These are phyloP conservation scores for Megatriorchis doriae DNA, from an alignment of 2,113 vertebrate genomes.

Conservation along the genomic window DNA sequence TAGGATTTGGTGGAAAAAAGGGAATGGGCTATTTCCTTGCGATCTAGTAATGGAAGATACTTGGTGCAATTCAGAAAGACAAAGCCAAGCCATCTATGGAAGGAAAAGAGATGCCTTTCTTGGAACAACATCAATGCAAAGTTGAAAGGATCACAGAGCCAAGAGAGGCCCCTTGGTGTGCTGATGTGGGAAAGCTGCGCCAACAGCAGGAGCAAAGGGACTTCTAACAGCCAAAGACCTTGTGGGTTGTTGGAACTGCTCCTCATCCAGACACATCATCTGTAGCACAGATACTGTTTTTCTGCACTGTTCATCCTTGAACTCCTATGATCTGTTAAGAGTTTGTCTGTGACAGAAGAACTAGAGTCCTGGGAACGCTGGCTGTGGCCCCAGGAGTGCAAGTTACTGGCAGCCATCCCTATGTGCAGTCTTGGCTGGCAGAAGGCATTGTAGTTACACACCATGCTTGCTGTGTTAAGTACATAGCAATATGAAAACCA, in stretches of 20 bases:
- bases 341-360: not conserved
- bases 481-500: not conserved
- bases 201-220: not conserved
- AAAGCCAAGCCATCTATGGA: not conserved
- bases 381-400: not conserved
- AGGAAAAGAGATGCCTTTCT: not conserved
- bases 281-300: not conserved
- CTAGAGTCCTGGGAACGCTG: not conserved
- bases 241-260: not conserved
- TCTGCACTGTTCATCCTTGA: not conserved
- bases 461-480: not conserved
- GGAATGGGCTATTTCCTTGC: not conserved
- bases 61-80: not conserved
- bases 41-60: not conserved
- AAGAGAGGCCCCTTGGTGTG: not conserved
- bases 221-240: not conserved
- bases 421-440: fast-evolving
- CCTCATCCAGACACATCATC: not conserved
- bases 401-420: not conserved
- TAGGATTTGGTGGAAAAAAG: not conserved
- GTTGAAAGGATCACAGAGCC: not conserved
- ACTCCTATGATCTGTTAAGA: fast-evolving
- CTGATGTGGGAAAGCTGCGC: fast-evolving
- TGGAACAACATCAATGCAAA: not conserved
- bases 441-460: not conserved